phyloP scores from a whole-genome alignment of 2,797 vertebrate species.

The Rhynchonycteris naso region DNA sequence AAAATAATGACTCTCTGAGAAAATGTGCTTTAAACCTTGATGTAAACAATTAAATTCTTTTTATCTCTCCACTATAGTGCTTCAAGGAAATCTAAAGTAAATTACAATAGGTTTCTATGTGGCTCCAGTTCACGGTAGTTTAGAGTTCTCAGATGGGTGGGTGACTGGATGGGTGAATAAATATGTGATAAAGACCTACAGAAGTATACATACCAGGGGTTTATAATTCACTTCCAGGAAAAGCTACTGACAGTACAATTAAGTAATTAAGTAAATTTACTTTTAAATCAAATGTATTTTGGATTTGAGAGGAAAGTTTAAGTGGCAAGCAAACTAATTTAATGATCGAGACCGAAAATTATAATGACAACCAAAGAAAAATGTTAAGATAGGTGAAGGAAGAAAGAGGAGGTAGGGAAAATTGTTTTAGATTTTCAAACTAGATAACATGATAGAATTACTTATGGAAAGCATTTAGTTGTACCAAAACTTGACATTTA shows the following conservation, averaged over 20 bases:
- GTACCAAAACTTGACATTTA: conserved; percentile 2
- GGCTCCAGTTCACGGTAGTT: not conserved
- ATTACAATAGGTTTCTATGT: not conserved
- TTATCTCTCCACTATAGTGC: not conserved
- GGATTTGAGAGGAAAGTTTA: conserved; percentile 8
- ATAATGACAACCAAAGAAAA: not conserved
- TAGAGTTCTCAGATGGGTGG: not conserved
- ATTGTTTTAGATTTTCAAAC: not conserved
- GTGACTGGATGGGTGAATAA: not conserved
- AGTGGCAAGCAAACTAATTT: not conserved
- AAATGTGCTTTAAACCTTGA: not conserved
- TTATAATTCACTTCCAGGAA: not conserved
- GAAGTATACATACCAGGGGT: not conserved
- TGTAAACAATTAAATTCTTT: not conserved
- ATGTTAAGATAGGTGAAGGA: not conserved
- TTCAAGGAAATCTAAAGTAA: not conserved
- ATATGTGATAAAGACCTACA: not conserved
- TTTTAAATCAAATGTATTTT: not conserved
- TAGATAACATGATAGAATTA: not conserved
- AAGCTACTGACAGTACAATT: not conserved
- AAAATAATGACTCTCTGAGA: not conserved
- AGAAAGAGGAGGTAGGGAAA: not conserved
- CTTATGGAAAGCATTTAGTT: not conserved
- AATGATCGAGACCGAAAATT: conserved; percentile 6
- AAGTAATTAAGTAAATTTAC: not conserved